phyloP scores from a whole-genome alignment of 1,140 invertebrate species.

The Maniola jurtina region DNA sequence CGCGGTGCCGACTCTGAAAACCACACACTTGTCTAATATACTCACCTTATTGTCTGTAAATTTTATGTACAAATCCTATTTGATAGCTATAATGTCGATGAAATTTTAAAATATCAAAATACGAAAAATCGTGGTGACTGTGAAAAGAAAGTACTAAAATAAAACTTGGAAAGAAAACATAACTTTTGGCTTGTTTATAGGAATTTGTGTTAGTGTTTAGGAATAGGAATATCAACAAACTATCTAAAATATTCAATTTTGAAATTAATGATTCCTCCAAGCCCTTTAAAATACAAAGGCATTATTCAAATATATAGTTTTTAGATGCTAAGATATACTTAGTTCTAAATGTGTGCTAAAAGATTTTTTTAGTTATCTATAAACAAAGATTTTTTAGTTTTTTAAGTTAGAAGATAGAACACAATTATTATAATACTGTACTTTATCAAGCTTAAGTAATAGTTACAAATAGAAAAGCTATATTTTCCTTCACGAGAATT shows the following conservation, averaged over 20 bases:
- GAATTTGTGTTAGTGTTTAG: constrained; percentile 67
- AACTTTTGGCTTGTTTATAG: constrained; percentile 61
- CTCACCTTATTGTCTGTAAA: constrained; percentile 62
- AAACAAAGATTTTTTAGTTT: too few relatives aligned
- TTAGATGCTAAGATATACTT: neutral
- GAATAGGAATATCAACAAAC: constrained; percentile 21
- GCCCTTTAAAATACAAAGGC: neutral
- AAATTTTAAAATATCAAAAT: constrained; percentile 15
- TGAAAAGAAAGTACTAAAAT: constrained; percentile 28
- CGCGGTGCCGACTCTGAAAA: constrained; percentile 37
- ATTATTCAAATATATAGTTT: neutral
- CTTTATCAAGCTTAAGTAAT: neutral
- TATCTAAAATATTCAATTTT: constrained; percentile 6
- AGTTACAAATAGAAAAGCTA: neutral
- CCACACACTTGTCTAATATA: constrained; percentile 36
- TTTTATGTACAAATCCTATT: constrained; percentile 27
- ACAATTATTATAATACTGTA: too few relatives aligned
- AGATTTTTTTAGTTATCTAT: neutral
- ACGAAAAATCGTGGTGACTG: constrained; percentile 16
- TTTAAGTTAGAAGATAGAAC: too few relatives aligned
- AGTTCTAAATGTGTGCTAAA: too few relatives aligned
- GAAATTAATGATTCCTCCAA: neutral
- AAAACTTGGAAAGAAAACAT: constrained; percentile 22
- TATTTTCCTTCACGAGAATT: neutral
- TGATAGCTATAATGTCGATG: constrained; percentile 26